Conservation (phyloP, 2,797 vertebrate species). For the Acanthornis magna region DNA sequence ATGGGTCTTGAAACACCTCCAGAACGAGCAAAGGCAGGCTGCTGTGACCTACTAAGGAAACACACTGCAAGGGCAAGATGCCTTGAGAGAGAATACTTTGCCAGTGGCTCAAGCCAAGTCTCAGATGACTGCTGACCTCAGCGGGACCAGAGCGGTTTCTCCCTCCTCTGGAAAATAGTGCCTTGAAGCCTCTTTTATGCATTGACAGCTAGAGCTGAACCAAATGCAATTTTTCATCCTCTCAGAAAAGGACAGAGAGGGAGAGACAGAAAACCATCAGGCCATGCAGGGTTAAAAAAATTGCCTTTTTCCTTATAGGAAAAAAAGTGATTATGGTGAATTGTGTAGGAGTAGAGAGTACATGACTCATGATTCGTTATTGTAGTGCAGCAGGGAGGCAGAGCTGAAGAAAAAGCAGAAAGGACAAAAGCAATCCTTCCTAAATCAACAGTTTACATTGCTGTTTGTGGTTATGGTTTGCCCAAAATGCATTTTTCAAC, state of each 20-base stretch:
- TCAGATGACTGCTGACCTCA: neutral
- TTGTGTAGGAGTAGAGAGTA: slow-evolving; percentile 40
- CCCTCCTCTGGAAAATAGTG: neutral
- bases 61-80: neutral
- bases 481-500: neutral
- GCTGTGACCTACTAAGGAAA: neutral
- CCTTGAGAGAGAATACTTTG: neutral
- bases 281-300: neutral
- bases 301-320: neutral
- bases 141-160: neutral
- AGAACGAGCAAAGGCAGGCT: neutral
- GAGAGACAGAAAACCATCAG: neutral
- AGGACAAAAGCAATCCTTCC: neutral
- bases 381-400: slow-evolving; percentile 5
- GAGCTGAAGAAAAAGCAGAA: slow-evolving; percentile 8
- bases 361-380: slow-evolving; percentile 15
- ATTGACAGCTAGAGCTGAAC: neutral
- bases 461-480: neutral
- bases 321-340: slow-evolving; percentile 3
- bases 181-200: neutral
- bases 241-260: neutral
- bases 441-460: neutral
- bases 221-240: neutral
- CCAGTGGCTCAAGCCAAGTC: neutral
- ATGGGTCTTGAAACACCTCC: neutral